A percentile compares a stretch with the other conserved stretches of the same genome.
phyloP scores from a whole-genome alignment of 2,888 invertebrate genomes.

The Dexiosoma caninum region DNA sequence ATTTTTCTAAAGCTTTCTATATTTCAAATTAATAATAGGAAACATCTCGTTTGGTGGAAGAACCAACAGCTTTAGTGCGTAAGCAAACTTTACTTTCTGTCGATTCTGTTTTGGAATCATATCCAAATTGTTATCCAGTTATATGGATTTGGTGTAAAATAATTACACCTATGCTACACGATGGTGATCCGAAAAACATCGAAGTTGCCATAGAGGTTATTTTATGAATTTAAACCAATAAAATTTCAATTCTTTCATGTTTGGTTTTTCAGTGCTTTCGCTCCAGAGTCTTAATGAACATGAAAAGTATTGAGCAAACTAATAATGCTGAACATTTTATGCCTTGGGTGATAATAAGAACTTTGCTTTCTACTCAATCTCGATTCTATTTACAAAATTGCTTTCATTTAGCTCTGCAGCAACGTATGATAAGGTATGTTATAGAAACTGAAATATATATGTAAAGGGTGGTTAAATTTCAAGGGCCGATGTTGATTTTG shows the following conservation, averaged over 20 bases:
- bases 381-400: constrained; percentile 73
- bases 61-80: constrained; percentile 72
- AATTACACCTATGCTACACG: constrained; percentile 73
- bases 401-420: constrained; percentile 69
- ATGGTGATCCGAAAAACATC: constrained; percentile 72
- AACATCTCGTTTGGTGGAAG: constrained; percentile 69
- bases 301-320: constrained; percentile 73
- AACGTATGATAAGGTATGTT: constrained; percentile 64
- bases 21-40: constrained; percentile 63
- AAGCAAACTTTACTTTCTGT: constrained; percentile 71
- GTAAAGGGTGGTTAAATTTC: too few species aligned
- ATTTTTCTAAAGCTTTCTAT: background rate
- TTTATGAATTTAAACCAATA: background rate
- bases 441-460: background rate
- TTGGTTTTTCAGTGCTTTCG: constrained; percentile 71
- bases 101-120: constrained; percentile 71
- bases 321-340: constrained; percentile 75
- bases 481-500: too few species aligned
- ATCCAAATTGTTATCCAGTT: constrained; percentile 75
- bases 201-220: constrained; percentile 72
- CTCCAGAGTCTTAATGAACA: constrained; percentile 72
- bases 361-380: constrained; percentile 71
- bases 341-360: constrained; percentile 76
- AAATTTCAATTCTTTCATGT: background rate
- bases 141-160: constrained; percentile 75